Base-by-base conservation (phyloP, 2,113 vertebrate species). In the Triplophysa tibetana region DNA sequence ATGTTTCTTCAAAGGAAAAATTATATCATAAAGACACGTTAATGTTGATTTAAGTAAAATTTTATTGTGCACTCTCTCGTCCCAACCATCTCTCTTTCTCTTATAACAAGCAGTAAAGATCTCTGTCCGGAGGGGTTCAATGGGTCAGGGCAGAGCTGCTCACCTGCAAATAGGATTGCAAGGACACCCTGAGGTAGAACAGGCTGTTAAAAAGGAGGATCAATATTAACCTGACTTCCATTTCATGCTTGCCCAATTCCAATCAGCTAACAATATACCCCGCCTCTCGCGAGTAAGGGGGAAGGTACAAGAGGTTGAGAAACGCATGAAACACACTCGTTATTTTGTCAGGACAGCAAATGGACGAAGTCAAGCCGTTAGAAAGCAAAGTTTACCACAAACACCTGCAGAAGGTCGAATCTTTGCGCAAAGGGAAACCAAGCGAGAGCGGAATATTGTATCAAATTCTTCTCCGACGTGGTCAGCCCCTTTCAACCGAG, bases 201-300 rank as follows among this genome's bases (percentile, higher is more conserved):
- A 94, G 89, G 87, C 91, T 87, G 92, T 93, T 94, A 94, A 95
- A 96, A 94, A 96, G 94, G 88, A 93, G 93, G 96, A 98, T 98
- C 97, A 96, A 98, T 98, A 97, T 96, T 95, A 97, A 95, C 91
- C 91, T 89, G 92, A 94, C 96, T 97, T 98, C 96, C 95, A 98
- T 98, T 98, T 99, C 96, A 98, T 97, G 97, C 95, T 97, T 96
- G 95, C 95, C 94, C 95, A 95, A 91, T 94, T 95, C 96, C 95
- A 94, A 96, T 95, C 93, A 94, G 93, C 95, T 92, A 94, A 96
- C 95, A 94, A 95, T 95, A 95, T 93, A 95, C 90, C 92, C 91
- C 90, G 92, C 90, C 89, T 92, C 88, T 89, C 91, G 89, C 87
- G 90, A 92, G 93, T 93, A 95, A 94, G 95, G 92, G 67, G 87